A percentile compares a stretch with the other conserved stretches of the same genome.
These are phyloP conservation scores for Sus cebifrons DNA, from an alignment of 2,797 vertebrate species.

Conservation along the genomic window DNA sequence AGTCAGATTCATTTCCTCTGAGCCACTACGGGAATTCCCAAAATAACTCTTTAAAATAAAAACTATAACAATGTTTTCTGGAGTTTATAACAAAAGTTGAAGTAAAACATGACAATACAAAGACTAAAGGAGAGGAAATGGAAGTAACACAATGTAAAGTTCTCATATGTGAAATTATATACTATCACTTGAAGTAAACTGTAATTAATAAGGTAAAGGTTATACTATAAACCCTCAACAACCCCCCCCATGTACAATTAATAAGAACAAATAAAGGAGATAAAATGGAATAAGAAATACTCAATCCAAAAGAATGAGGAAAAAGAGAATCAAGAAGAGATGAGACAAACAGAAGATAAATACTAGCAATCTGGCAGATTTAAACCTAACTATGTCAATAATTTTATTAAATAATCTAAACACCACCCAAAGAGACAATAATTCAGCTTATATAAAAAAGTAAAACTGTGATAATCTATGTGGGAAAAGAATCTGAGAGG, in stretches of 20 bases:
- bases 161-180: not conserved
- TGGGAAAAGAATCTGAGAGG: no score
- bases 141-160: not conserved
- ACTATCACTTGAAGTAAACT: not conserved
- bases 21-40: no score
- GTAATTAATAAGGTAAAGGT: not conserved
- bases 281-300: not conserved
- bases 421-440: not conserved
- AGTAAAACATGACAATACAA: not conserved
- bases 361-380: not conserved
- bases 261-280: not conserved
- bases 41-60: constrained; percentile 6
- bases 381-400: not conserved
- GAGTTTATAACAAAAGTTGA: not conserved
- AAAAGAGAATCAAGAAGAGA: not conserved
- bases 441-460: not conserved
- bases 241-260: not conserved
- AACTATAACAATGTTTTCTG: not conserved
- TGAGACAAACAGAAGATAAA: not conserved
- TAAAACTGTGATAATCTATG: not conserved
- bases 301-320: not conserved
- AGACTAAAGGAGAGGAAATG: not conserved
- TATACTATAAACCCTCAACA: not conserved
- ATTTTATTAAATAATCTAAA: not conserved
- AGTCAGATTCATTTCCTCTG: no score